Conservation (phyloP, 2,797 vertebrate genomes). For the Hippoglossus hippoglossus region DNA sequence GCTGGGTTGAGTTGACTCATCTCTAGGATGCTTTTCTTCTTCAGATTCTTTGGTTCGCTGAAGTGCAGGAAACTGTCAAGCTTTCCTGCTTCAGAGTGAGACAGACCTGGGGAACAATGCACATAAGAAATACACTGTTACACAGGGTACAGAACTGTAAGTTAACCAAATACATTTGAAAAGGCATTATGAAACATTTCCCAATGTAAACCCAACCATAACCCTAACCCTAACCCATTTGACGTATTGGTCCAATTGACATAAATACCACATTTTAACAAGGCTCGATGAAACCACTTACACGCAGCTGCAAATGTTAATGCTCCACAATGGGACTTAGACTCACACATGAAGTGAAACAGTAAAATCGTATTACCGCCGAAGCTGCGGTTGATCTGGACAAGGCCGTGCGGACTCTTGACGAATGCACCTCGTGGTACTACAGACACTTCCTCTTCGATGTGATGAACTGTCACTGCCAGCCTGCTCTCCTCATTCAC, state of each 20-base stretch:
- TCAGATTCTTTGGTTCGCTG: slow-evolving; percentile 81
- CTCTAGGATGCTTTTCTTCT: slow-evolving; percentile 88
- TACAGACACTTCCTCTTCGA: slow-evolving; percentile 89
- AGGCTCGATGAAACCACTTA: slow-evolving; percentile 10
- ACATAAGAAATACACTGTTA: neutral
- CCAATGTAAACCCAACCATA: no score
- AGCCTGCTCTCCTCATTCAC: slow-evolving; percentile 91
- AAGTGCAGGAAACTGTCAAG: slow-evolving; percentile 93
- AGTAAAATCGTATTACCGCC: slow-evolving; percentile 83
- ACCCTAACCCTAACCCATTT: no score
- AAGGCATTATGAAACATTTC: neutral
- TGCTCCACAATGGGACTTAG: neutral
- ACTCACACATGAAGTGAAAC: neutral
- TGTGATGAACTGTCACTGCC: slow-evolving; percentile 85
- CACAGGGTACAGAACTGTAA: neutral
- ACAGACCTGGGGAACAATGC: slow-evolving; percentile 83
- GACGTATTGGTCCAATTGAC: neutral
- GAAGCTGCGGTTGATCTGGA: slow-evolving; percentile 90
- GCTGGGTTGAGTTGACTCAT: slow-evolving; percentile 89
- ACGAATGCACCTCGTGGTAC: slow-evolving; percentile 90
- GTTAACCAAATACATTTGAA: no score
- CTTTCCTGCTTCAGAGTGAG: slow-evolving; percentile 86
- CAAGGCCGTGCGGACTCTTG: slow-evolving; percentile 85
- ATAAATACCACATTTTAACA: neutral
- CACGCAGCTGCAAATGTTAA: neutral